Conservation (phyloP, 2,113 vertebrate genomes). For the Marmota flaviventris region DNA sequence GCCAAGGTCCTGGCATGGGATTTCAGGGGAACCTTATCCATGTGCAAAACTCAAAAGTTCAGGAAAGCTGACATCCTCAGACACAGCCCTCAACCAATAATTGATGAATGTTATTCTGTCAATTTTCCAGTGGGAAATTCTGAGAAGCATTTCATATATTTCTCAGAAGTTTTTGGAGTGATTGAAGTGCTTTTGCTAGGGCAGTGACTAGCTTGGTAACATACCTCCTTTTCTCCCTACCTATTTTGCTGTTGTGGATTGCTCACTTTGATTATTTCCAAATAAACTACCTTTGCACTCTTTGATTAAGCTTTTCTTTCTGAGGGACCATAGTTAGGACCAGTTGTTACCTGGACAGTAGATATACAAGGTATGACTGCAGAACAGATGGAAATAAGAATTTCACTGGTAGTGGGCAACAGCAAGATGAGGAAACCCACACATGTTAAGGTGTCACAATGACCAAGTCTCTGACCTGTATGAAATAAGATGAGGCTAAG, state of each 20-base stretch:
- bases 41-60: rapidly evolving
- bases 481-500: not conserved
- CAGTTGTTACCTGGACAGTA: not conserved
- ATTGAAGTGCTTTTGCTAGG: not conserved
- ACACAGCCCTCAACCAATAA: not conserved
- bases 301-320: not conserved
- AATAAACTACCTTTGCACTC: not conserved
- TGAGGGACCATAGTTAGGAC: not conserved
- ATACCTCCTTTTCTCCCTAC: not conserved
- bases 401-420: not conserved
- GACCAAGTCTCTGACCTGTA: not conserved
- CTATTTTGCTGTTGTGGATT: not conserved
- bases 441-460: not conserved
- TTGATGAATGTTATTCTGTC: not conserved
- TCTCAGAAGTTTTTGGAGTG: not conserved
- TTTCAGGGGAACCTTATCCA: too few relatives aligned
- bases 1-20: not conserved
- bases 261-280: not conserved
- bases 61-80: not conserved
- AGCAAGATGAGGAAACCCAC: not conserved
- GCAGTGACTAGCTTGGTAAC: not conserved
- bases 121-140: not conserved
- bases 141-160: not conserved
- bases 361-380: not conserved
- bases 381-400: not conserved